Percentiles rank a stretch among this genome's conserved stretches.
Conservation (phyloP, 2,113 vertebrate genomes). For the Mustelus asterias region DNA sequence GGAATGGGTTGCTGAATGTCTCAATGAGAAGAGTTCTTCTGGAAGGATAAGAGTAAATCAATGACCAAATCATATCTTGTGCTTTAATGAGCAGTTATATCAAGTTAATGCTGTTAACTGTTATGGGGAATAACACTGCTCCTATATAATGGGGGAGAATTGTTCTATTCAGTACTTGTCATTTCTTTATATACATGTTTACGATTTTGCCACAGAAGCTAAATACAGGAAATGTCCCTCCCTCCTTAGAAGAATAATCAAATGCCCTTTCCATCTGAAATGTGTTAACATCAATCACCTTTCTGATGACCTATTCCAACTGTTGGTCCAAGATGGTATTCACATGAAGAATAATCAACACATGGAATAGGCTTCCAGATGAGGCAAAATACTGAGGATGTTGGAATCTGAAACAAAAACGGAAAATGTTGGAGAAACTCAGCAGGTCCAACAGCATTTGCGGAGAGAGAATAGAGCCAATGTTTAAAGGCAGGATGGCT, state of each 20-base stretch:
- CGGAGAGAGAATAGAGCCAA: too few relatives aligned
- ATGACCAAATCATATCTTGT: neutral
- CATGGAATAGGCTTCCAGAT: too few relatives aligned
- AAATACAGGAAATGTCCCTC: neutral
- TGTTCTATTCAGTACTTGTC: neutral
- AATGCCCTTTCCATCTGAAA: neutral
- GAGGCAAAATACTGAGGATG: too few relatives aligned
- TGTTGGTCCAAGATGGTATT: neutral
- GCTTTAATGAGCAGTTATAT: neutral
- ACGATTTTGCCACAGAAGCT: neutral
- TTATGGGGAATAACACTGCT: neutral
- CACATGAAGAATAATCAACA: too few relatives aligned
- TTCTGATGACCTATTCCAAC: neutral
- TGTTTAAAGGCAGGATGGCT: too few relatives aligned
- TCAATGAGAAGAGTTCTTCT: neutral
- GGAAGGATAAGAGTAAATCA: neutral
- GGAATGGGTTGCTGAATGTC: neutral
- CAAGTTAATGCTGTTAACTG: neutral
- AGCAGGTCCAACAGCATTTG: too few relatives aligned
- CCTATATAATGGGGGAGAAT: neutral
- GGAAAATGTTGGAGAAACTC: too few relatives aligned
- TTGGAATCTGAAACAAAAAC: too few relatives aligned
- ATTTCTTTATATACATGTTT: neutral
- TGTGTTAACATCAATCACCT: neutral
- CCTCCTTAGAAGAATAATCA: neutral